Conservation (phyloP, 2,888 invertebrate species). For the Oscheius myriophilus region DNA sequence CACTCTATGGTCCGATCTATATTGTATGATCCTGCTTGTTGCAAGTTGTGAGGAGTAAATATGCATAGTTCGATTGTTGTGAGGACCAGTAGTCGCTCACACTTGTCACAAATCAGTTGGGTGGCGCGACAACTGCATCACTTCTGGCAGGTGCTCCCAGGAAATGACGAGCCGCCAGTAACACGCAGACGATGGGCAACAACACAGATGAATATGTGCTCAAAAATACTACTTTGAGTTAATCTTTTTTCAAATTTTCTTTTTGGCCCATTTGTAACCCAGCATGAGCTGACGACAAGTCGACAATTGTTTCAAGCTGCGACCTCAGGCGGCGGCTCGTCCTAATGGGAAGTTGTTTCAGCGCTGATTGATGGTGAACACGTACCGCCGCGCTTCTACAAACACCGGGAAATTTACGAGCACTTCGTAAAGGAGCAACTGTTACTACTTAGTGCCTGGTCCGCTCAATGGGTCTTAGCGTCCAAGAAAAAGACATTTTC, state of each 20-base stretch:
- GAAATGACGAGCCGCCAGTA: slow-evolving; percentile 2
- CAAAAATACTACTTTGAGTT: too few relatives aligned
- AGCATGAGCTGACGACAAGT: too few relatives aligned
- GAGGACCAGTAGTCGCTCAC: slow-evolving; percentile 23
- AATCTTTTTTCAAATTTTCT: too few relatives aligned
- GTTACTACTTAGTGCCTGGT: slow-evolving; percentile 20
- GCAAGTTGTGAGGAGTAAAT: neutral
- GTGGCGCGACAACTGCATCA: slow-evolving; percentile 22
- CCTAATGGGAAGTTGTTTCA: slow-evolving; percentile 29
- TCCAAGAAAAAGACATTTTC: neutral
- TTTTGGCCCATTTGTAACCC: too few relatives aligned
- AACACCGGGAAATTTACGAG: slow-evolving; percentile 33
- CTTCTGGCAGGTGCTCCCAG: slow-evolving; percentile 23
- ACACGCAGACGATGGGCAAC: too few relatives aligned
- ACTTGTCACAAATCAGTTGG: slow-evolving; percentile 23
- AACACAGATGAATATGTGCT: too few relatives aligned
- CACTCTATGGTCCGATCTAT: neutral
- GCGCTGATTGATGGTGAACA: slow-evolving; percentile 18
- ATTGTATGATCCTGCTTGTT: neutral
- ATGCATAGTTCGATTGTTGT: slow-evolving; percentile 9
- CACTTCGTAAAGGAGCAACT: slow-evolving; percentile 34
- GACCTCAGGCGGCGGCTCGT: neutral
- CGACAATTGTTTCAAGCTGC: neutral
- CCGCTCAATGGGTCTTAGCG: slow-evolving; percentile 14
- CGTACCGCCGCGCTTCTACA: slow-evolving; percentile 26